Conservation (phyloP, 2,113 vertebrate genomes). For the Alces alces region DNA sequence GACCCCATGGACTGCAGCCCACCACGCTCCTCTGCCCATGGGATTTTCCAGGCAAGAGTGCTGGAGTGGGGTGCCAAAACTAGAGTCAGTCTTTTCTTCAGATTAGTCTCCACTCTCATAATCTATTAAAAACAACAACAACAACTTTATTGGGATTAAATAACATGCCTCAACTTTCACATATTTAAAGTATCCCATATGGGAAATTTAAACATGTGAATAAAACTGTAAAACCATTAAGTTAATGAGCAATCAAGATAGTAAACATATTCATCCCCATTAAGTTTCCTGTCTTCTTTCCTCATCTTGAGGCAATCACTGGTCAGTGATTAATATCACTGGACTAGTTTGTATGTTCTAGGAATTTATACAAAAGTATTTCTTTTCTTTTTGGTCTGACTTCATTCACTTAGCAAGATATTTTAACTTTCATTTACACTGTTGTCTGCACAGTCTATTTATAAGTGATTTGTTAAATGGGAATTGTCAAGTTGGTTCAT, state of each 20-base stretch:
- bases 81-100: not conserved
- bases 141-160: not conserved
- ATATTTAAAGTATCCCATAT: not conserved
- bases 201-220: not conserved
- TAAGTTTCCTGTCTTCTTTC: not conserved
- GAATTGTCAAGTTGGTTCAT: not conserved
- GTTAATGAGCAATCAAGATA: not conserved
- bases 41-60: too few relatives aligned
- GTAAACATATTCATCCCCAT: not conserved
- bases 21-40: too few relatives aligned
- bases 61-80: too few relatives aligned
- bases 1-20: too few relatives aligned
- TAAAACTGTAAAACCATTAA: not conserved
- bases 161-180: not conserved
- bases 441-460: not conserved
- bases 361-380: not conserved
- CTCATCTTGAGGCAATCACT: not conserved
- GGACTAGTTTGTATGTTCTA: not conserved
- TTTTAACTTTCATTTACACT: not conserved
- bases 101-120: not conserved
- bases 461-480: not conserved
- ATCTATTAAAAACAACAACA: not conserved
- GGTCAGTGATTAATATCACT: not conserved
- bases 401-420: not conserved
- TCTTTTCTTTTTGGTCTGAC: not conserved